These are phyloP conservation scores for Gulo gulo DNA, from an alignment of 2,113 vertebrate genomes.

Conservation along the genomic window DNA sequence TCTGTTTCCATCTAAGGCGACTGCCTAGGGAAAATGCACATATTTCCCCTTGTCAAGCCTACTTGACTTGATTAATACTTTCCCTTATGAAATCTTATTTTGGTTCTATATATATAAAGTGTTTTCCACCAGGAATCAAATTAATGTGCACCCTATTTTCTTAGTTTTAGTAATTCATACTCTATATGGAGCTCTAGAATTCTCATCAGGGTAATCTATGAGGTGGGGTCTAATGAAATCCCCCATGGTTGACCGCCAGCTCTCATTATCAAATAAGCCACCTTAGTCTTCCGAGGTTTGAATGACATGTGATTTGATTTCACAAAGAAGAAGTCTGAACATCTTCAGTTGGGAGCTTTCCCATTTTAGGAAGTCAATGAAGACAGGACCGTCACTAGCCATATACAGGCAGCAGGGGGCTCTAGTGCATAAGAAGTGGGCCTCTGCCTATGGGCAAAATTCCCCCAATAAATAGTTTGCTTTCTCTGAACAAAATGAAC, in stretches of 20 bases:
- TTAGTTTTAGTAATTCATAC: fast-evolving
- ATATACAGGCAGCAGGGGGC: slow-evolving; percentile 46
- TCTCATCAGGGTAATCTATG: not conserved
- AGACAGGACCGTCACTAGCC: not conserved
- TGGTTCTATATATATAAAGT: not conserved
- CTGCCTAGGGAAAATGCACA: not conserved
- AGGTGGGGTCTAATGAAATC: not conserved
- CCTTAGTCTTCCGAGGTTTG: not conserved
- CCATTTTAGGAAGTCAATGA: fast-evolving
- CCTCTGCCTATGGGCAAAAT: too few species aligned
- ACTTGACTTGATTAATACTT: too few species aligned
- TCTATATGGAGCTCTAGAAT: not conserved
- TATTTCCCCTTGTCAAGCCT: not conserved
- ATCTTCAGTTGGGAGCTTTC: not conserved
- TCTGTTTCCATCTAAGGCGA: not conserved
- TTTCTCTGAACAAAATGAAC: not conserved
- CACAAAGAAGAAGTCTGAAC: not conserved
- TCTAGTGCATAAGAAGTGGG: not conserved
- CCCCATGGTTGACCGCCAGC: fast-evolving
- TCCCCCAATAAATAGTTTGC: fast-evolving
- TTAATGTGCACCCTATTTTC: not conserved
- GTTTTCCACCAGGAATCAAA: not conserved
- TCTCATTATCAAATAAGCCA: not conserved
- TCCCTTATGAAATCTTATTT: not conserved
- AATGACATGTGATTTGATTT: not conserved